Conservation (phyloP, 2,113 vertebrate genomes). For the Euleptes europaea region DNA sequence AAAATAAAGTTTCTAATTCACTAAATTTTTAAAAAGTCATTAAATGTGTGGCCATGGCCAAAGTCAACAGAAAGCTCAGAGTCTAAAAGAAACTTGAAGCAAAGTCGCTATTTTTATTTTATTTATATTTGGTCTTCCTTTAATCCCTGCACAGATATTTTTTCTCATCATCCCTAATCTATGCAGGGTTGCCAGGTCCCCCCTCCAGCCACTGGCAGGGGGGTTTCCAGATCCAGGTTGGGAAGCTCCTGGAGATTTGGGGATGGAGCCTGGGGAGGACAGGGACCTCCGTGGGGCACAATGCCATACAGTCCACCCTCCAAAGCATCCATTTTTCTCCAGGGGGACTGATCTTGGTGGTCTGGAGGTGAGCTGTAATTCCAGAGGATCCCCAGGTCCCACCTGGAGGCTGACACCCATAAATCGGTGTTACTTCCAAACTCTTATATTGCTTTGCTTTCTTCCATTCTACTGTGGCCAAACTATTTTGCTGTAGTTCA, state of each 20-base stretch:
- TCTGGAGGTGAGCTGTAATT: too few relatives aligned
- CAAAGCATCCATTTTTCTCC: too few relatives aligned
- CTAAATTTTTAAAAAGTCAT: not conserved
- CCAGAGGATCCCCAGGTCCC: too few relatives aligned
- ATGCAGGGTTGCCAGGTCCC: not conserved
- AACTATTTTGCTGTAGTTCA: not conserved
- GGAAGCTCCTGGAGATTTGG: too few relatives aligned
- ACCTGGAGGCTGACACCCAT: too few relatives aligned
- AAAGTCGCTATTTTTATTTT: not conserved
- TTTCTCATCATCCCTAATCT: not conserved
- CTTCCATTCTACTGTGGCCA: not conserved
- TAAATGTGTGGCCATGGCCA: not conserved
- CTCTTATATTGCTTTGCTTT: not conserved
- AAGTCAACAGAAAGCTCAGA: not conserved
- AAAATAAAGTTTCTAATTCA: too few relatives aligned
- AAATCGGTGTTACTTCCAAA: not conserved
- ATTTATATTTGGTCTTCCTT: not conserved
- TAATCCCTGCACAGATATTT: not conserved
- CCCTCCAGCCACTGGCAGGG: too few relatives aligned
- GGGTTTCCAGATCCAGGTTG: too few relatives aligned
- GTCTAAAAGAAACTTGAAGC: not conserved
- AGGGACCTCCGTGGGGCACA: too few relatives aligned
- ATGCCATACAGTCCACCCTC: too few relatives aligned
- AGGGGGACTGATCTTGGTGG: too few relatives aligned
- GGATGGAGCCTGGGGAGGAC: too few relatives aligned